Percentiles rank a stretch among this genome's conserved stretches.
Evolutionary conservation across 2,797 vertebrate species (phyloP).

Genomic region (Paramormyrops hopkinsi): DNA sequence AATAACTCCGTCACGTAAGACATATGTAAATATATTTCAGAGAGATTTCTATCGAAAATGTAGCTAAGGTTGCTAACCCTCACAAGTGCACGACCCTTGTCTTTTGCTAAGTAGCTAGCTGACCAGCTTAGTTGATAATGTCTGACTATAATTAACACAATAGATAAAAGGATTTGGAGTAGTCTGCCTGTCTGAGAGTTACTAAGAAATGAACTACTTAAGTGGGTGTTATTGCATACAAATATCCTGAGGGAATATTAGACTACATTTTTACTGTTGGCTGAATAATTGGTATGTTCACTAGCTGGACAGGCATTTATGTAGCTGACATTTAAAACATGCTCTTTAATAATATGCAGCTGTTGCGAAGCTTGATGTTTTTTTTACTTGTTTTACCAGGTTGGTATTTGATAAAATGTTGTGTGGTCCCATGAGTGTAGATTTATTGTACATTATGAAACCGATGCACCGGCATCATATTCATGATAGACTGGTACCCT

Average conservation of each 20-base stretch:
- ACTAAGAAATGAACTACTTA: not conserved
- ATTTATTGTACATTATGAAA: not conserved
- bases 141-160: not conserved
- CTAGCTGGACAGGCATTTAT: not conserved
- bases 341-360: not conserved
- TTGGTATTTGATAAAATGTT: not conserved
- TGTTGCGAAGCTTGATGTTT: not conserved
- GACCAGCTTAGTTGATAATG: not conserved
- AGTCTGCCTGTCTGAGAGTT: not conserved
- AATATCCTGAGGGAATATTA: not conserved
- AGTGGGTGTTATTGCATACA: not conserved
- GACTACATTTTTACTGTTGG: constrained; percentile 8
- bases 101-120: constrained; percentile 11
- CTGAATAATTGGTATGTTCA: not conserved
- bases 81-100: constrained; percentile 14
- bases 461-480: not conserved
- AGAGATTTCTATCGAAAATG: not conserved
- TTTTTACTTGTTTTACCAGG: not conserved
- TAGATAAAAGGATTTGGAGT: not conserved
- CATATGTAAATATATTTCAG: not conserved
- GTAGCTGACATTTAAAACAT: not conserved
- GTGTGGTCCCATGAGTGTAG: not conserved
- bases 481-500: not conserved
- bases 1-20: not conserved
- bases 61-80: constrained; percentile 10